These are phyloP conservation scores for Scotopteryx bipunctaria DNA, from an alignment of 2,888 invertebrate genomes.

Conservation along the genomic window DNA sequence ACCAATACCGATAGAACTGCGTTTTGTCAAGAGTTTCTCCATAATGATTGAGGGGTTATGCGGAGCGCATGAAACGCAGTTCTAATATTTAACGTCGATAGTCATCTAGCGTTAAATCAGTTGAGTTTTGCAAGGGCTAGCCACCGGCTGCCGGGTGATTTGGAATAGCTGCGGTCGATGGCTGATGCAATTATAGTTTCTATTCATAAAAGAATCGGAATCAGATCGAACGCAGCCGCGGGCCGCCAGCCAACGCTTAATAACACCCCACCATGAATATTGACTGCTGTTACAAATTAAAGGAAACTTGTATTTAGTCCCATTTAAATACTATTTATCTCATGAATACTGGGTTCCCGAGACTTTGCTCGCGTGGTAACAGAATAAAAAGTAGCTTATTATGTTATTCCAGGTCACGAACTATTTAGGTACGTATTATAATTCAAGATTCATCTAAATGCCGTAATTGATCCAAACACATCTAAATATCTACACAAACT, in stretches of 20 bases:
- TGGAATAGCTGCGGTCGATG: conserved; percentile 46
- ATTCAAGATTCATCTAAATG: too few species aligned
- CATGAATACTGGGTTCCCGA: too few species aligned
- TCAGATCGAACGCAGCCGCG: conserved; percentile 69
- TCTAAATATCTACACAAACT: too few species aligned
- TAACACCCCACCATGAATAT: conserved; percentile 73
- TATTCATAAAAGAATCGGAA: conserved; percentile 77
- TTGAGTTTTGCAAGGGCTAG: conserved; percentile 61
- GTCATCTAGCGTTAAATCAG: conserved; percentile 66
- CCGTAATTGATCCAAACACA: too few species aligned
- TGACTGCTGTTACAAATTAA: conserved; percentile 76
- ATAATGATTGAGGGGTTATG: conserved; percentile 11
- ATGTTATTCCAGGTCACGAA: too few species aligned
- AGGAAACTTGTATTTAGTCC: conserved; percentile 66
- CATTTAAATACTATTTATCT: conserved; percentile 70
- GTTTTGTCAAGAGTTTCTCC: conserved; percentile 9
- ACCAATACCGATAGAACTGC: conserved; percentile 48
- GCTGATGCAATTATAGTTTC: conserved; percentile 70
- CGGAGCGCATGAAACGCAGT: conserved; percentile 34
- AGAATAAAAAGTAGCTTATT: too few species aligned
- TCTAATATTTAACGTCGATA: conserved; percentile 62
- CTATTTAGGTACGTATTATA: too few species aligned
- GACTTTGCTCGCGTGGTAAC: too few species aligned
- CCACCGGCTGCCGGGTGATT: conserved; percentile 41
- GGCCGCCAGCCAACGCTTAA: conserved; percentile 68